phyloP scores from a whole-genome alignment of 2,113 vertebrate genomes.

The Campylomormyrus numenius region DNA sequence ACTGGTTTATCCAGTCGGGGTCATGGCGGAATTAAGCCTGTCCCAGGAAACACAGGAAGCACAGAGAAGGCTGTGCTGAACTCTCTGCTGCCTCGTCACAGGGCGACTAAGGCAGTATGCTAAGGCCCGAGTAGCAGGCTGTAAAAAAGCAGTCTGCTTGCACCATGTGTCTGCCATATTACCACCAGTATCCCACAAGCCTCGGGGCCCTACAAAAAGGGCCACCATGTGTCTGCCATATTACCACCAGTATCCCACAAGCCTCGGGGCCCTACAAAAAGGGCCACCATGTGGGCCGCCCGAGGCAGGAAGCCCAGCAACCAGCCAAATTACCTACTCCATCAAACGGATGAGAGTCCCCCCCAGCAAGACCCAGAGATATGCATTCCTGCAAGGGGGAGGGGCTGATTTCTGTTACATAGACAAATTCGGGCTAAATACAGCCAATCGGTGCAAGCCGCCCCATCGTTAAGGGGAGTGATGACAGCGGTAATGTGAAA shows the following conservation, averaged over 20 bases:
- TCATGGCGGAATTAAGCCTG: neutral
- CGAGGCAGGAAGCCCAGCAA: neutral
- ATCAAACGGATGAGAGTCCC: neutral
- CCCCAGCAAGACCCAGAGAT: neutral
- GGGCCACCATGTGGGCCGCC: neutral
- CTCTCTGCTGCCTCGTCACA: neutral
- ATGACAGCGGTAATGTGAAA: conserved; percentile 11
- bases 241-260: neutral
- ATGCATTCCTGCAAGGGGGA: neutral
- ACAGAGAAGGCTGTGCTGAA: neutral
- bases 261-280: neutral
- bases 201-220: neutral
- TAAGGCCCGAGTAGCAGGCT: neutral
- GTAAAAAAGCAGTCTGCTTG: neutral
- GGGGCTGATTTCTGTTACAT: neutral
- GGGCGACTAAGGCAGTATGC: neutral
- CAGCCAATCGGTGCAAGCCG: neutral
- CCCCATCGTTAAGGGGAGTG: conserved; percentile 3
- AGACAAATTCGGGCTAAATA: neutral
- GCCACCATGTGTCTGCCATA: neutral
- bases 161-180: neutral
- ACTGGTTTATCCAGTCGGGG: neutral
- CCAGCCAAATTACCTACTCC: neutral
- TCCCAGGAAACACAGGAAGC: neutral
- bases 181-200: neutral